phyloP scores from a whole-genome alignment of 2,113 vertebrate genomes.

The Macroglossus sobrinus region DNA sequence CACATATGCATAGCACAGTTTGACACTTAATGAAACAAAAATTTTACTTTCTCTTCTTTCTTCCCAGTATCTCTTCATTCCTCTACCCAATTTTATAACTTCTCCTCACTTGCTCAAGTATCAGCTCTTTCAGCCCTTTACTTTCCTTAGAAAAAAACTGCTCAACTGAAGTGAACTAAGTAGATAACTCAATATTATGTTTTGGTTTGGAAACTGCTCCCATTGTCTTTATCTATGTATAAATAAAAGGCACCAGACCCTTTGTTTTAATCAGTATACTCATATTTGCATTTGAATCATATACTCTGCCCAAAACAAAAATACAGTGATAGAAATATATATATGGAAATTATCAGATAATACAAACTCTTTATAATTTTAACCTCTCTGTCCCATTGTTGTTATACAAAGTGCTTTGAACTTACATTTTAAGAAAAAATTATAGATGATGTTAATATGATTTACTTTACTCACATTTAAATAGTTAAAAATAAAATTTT shows the following conservation, averaged over 20 bases:
- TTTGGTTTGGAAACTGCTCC: not conserved
- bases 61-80: not conserved
- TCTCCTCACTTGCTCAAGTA: not conserved
- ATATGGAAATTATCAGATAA: not conserved
- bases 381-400: not conserved
- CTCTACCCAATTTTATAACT: not conserved
- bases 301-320: not conserved
- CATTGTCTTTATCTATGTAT: not conserved
- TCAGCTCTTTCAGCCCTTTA: not conserved
- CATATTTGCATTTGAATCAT: not conserved
- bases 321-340: not conserved
- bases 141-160: conserved; percentile 13
- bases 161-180: not conserved
- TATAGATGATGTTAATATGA: not conserved
- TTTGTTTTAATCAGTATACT: not conserved
- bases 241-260: not conserved
- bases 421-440: not conserved
- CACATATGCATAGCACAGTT: not conserved
- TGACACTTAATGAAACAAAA: not conserved
- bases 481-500: not conserved
- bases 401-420: not conserved
- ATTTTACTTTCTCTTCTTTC: not conserved
- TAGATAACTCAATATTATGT: not conserved
- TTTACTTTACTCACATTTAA: not conserved
- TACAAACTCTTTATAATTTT: not conserved